phyloP scores from a whole-genome alignment of 1,140 invertebrate genomes.

The Cardiocondyla obscurior region DNA sequence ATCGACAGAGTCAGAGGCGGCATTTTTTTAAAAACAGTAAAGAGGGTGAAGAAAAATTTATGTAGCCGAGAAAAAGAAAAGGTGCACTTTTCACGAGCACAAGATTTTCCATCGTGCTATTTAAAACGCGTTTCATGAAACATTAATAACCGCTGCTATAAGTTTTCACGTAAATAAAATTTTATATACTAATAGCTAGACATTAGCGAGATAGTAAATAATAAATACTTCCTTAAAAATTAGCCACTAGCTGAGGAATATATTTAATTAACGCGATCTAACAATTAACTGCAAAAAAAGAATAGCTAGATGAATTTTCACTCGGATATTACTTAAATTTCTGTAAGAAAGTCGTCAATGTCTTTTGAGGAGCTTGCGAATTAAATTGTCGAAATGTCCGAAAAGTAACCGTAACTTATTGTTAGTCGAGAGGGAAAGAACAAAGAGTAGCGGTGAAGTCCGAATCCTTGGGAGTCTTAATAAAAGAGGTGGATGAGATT shows the following conservation, averaged over 20 bases:
- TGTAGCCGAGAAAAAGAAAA: slow-evolving; percentile 1
- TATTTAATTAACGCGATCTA: too few relatives aligned
- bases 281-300: too few relatives aligned
- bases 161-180: too few relatives aligned
- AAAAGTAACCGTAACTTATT: background rate
- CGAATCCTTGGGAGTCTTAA: background rate
- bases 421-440: background rate
- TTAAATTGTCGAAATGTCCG: background rate
- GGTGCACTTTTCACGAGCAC: background rate
- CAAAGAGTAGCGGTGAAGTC: background rate
- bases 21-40: slow-evolving; percentile 67
- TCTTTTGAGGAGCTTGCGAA: background rate
- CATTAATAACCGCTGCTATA: background rate
- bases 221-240: too few relatives aligned
- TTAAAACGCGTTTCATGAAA: background rate
- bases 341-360: background rate
- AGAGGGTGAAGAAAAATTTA: slow-evolving; percentile 64
- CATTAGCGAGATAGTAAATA: too few relatives aligned
- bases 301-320: background rate
- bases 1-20: slow-evolving; percentile 58
- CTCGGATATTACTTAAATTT: background rate
- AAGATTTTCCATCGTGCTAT: background rate
- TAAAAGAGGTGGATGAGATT: background rate
- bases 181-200: too few relatives aligned
- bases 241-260: too few relatives aligned